Conservation (phyloP, 2,113 vertebrate genomes). For the Tapirus terrestris region DNA sequence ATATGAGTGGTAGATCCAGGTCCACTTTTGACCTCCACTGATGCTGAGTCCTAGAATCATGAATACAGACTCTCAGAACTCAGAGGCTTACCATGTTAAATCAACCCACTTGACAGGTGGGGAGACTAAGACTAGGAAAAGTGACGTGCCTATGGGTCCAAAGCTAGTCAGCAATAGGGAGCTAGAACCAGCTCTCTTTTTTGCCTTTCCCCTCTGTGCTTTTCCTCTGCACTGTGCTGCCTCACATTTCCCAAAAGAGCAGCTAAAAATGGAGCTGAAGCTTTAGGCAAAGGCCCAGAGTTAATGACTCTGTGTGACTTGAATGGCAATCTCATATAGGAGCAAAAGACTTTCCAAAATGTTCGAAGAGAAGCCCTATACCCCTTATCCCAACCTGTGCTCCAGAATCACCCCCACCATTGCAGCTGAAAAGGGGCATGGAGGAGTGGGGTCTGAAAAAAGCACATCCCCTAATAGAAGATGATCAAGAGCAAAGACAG, state of each 20-base stretch:
- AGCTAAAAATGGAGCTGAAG: not conserved
- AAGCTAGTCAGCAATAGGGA: not conserved
- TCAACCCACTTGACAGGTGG: not conserved
- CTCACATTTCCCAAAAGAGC: not conserved
- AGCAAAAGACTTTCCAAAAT: not conserved
- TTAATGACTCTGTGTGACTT: not conserved
- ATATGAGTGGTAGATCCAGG: not conserved
- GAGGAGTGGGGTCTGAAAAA: not conserved
- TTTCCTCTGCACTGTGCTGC: not conserved
- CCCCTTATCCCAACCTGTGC: not conserved
- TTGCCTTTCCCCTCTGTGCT: not conserved
- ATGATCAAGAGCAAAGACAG: constrained; percentile 9
- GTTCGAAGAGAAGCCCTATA: not conserved
- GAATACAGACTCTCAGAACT: not conserved
- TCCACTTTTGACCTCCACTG: not conserved
- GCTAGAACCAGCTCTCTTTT: not conserved
- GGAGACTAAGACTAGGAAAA: not conserved
- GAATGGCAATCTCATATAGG: not conserved
- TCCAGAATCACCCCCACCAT: not conserved
- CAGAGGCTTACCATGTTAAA: not conserved
- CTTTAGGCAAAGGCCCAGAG: constrained; percentile 26
- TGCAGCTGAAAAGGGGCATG: not conserved
- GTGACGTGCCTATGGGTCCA: not conserved
- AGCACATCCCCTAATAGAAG: not conserved
- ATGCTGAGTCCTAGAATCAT: not conserved